Percentiles rank a stretch among this genome's conserved stretches.
phyloP scores from a whole-genome alignment of 2,888 invertebrate genomes.

The Xanthostigma xanthostigma region DNA sequence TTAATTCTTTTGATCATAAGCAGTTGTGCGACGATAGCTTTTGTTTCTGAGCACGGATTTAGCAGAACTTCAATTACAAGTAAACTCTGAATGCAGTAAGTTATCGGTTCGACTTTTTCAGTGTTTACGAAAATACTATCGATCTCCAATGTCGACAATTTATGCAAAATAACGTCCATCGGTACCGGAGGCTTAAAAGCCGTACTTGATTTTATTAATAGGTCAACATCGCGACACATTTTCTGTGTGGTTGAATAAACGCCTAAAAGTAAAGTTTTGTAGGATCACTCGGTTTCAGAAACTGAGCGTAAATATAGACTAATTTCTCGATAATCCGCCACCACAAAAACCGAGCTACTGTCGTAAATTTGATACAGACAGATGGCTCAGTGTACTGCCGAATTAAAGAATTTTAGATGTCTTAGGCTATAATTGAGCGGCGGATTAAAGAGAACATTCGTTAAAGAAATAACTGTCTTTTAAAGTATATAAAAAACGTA shows the following conservation, averaged over 20 bases:
- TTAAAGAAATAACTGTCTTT: too few relatives aligned
- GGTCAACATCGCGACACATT: constrained; percentile 60
- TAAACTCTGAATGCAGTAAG: constrained; percentile 63
- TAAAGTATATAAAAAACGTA: constrained; percentile 24
- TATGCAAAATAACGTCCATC: constrained; percentile 44
- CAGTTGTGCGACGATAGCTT: constrained; percentile 66
- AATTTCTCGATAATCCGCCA: too few relatives aligned
- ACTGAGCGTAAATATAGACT: background rate
- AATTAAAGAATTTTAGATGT: too few relatives aligned
- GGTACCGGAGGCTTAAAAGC: constrained; percentile 37
- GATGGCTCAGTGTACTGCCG: too few relatives aligned
- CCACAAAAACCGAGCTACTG: too few relatives aligned
- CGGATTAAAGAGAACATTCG: too few relatives aligned
- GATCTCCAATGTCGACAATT: constrained; percentile 44
- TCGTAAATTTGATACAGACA: too few relatives aligned
- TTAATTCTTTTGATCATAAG: constrained; percentile 74
- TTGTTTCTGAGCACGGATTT: constrained; percentile 72
- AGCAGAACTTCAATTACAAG: constrained; percentile 71
- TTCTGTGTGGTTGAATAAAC: constrained; percentile 25
- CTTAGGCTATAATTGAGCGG: too few relatives aligned
- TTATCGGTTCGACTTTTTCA: constrained; percentile 45
- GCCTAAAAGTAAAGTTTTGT: background rate
- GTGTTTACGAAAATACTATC: constrained; percentile 41
- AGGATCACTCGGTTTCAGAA: background rate
- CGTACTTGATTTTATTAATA: constrained; percentile 33